Evolutionary conservation across 2,888 invertebrate genomes (phyloP), one percentile per base, ranked within the genome.

Genomic region (Lymantria monacha): DNA sequence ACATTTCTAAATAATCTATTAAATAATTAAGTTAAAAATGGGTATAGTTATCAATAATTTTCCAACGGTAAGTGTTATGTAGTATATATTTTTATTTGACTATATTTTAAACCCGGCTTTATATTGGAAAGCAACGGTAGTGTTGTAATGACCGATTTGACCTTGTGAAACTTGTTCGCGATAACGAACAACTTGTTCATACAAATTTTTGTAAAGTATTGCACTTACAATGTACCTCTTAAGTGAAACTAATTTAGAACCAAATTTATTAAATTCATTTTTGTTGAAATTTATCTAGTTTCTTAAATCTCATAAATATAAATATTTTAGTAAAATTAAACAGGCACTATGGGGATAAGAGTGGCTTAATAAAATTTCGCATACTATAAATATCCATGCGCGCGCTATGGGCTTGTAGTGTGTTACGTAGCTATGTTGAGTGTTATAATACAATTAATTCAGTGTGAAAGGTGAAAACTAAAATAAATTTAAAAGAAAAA

Each of bases 91-190:
- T 38, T 52, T 42, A 42, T 57, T 55, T 44, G 44, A 62, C 5
- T 42, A 63, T 65, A 61, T 66, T 67, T 55, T 68, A 58, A 61
- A 72, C 76, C 81, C 82, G 82, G 82, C 76, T 75, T 72, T 72
- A 70, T 74, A 82, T 86, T 87, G 86, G 89, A 90, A 90, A 91
- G 88, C 86, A 85, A 86, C 81, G 76, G 82, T 79, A 79, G 80
- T 83, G 86, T 88, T 83, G 85, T 86, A 89, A 88, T 91, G 90
- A 90, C 91, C 91, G 89, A 83, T 89, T 90, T 89, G 90, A 90
- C 91, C 90, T 91, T 91, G 91, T 89, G 85, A 77, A 88, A 90
- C 90, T 87, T 76, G 85, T 83, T 82, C 78, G 83, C 85, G 83
- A 85, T 90, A 87, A 81, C 83, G 76, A 79, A 83, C 76, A 79